Evolutionary conservation across 2,888 invertebrate species (phyloP).

Genomic region (Ceramica pisi): DNA sequence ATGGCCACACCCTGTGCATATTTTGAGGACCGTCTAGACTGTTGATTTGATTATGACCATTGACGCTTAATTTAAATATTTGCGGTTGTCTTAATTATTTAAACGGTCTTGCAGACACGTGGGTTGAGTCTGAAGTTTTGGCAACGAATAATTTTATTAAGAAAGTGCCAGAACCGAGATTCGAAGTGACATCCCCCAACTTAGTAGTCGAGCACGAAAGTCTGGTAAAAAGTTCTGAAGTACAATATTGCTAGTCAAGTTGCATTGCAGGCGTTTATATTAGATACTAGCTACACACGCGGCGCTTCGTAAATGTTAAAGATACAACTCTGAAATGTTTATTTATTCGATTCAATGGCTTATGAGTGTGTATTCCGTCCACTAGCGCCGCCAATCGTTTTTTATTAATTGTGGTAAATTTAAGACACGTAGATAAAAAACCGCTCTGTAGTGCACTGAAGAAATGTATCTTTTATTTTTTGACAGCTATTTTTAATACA

Average conservation of each 20-base stretch:
- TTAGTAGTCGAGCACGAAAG: neutral
- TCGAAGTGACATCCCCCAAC: neutral
- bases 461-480: no score
- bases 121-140: neutral
- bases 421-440: no score
- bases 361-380: no score
- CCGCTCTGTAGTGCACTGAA: no score
- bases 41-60: slow-evolving; percentile 47
- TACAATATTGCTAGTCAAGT: neutral
- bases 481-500: no score
- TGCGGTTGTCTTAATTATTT: slow-evolving; percentile 34
- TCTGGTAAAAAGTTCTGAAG: neutral
- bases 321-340: no score
- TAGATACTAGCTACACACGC: no score
- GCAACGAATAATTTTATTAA: neutral
- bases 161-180: neutral
- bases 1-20: slow-evolving; percentile 50
- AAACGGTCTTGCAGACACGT: neutral
- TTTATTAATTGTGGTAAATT: no score
- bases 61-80: slow-evolving; percentile 49
- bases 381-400: no score
- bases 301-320: no score
- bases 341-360: no score
- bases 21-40: slow-evolving; percentile 46
- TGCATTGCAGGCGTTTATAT: neutral